Evolutionary conservation across 2,113 vertebrate species (phyloP).

Genomic region (Ceuthmochares aereus): DNA sequence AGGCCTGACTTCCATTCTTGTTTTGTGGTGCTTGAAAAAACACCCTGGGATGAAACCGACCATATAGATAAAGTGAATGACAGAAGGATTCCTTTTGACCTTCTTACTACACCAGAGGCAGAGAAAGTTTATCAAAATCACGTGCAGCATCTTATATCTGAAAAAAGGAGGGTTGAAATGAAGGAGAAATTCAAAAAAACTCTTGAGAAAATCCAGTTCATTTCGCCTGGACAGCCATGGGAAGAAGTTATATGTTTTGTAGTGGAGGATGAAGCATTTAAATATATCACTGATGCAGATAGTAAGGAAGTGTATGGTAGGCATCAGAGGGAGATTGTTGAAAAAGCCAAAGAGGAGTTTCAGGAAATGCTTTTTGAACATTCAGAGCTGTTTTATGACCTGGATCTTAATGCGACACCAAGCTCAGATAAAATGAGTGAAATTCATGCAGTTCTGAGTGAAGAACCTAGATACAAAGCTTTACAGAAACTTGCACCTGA

Average conservation of each 20-base stretch:
- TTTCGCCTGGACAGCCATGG: slow-evolving; percentile 95
- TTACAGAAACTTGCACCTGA: slow-evolving; percentile 98
- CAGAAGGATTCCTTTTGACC: slow-evolving; percentile 95
- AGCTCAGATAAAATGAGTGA: slow-evolving; percentile 98
- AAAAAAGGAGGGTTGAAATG: slow-evolving; percentile 95
- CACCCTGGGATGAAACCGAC: slow-evolving; percentile 96
- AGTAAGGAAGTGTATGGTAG: slow-evolving; percentile 93
- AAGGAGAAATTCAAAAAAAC: slow-evolving; percentile 98
- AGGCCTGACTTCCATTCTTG: slow-evolving; percentile 91
- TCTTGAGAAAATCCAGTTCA: slow-evolving; percentile 94
- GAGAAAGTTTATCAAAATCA: slow-evolving; percentile 96
- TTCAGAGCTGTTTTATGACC: slow-evolving; percentile 97
- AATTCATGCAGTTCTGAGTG: slow-evolving; percentile 94
- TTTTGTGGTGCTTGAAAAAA: slow-evolving; percentile 93
- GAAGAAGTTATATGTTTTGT: slow-evolving; percentile 98
- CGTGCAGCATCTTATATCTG: slow-evolving; percentile 93
- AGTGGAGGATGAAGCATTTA: slow-evolving; percentile 96
- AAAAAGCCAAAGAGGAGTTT: slow-evolving; percentile 99
- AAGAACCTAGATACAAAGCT: slow-evolving; percentile 96
- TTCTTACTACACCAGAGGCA: slow-evolving; percentile 88
- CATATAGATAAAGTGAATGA: slow-evolving; percentile 95
- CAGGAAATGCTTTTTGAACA: slow-evolving; percentile 99
- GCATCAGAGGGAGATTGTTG: slow-evolving; percentile 98
- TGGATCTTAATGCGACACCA: slow-evolving; percentile 97
- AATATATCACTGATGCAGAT: slow-evolving; percentile 94